phyloP scores from a whole-genome alignment of 2,113 vertebrate species.

The Channa maculata region DNA sequence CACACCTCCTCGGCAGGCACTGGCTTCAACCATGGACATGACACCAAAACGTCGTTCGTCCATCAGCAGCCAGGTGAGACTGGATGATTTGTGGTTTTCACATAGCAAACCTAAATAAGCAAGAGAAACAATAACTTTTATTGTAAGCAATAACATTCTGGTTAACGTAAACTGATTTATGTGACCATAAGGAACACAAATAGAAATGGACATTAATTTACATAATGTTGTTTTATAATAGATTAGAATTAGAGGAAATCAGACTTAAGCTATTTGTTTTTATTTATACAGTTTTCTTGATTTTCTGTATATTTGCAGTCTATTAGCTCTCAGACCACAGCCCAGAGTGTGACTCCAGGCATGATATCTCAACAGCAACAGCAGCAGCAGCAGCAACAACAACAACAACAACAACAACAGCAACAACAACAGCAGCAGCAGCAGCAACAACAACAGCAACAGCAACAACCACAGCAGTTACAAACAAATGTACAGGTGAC shows the following conservation, averaged over 20 bases:
- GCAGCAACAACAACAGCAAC: conserved; percentile 62
- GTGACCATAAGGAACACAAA: background rate
- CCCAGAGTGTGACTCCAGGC: conserved; percentile 76
- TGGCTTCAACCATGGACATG: conserved; percentile 88
- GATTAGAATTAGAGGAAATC: background rate
- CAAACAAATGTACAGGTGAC: conserved; percentile 92
- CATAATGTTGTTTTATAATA: background rate
- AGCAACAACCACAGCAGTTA: conserved; percentile 71
- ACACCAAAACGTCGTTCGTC: conserved; percentile 89
- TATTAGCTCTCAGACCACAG: conserved; percentile 82
- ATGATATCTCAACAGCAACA: conserved; percentile 72
- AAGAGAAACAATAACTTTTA: background rate
- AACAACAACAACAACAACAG: conserved; percentile 73
- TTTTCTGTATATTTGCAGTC: conserved; percentile 68
- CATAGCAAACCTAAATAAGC: no score
- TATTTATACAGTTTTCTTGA: background rate
- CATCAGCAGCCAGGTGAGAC: conserved; percentile 90
- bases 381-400: conserved; percentile 45
- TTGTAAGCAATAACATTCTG: background rate
- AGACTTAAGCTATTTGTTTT: no score
- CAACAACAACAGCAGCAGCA: conserved; percentile 73
- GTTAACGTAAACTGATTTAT: background rate
- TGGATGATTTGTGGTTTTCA: no score
- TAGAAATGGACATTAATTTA: background rate
- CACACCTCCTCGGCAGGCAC: conserved; percentile 89